Conservation (phyloP, 2,888 invertebrate species). For the Cynaeus angustus region DNA sequence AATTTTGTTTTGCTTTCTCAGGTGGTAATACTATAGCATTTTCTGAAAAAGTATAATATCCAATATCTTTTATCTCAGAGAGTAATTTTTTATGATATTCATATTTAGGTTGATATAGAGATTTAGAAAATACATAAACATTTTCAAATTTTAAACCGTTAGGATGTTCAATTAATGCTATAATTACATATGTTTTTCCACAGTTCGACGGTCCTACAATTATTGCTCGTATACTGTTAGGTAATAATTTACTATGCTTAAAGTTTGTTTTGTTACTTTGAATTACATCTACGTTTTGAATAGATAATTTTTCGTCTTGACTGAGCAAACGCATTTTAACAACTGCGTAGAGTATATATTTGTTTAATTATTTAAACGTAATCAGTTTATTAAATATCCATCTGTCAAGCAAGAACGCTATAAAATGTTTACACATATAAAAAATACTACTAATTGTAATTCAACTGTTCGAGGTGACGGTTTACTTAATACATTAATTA, state of each 20-base stretch:
- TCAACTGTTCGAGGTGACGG: slow-evolving; percentile 44
- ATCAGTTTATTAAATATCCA: slow-evolving; percentile 11
- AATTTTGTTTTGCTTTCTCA: slow-evolving; percentile 57
- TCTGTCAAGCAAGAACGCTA: slow-evolving; percentile 6
- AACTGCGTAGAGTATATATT: slow-evolving; percentile 27
- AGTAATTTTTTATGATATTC: slow-evolving; percentile 56
- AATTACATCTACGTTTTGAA: slow-evolving; percentile 32
- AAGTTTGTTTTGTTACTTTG: not conserved
- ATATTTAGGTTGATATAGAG: slow-evolving; percentile 62
- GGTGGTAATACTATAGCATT: slow-evolving; percentile 56
- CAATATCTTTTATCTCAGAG: slow-evolving; percentile 53
- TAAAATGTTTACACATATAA: slow-evolving; percentile 34
- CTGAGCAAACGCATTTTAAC: slow-evolving; percentile 33
- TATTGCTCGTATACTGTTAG: slow-evolving; percentile 57
- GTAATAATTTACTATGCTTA: slow-evolving; percentile 60
- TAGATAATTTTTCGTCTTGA: slow-evolving; percentile 32
- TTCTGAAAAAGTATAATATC: slow-evolving; percentile 55
- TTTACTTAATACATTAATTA: slow-evolving; percentile 49
- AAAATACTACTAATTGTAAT: not conserved
- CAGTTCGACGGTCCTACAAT: slow-evolving; percentile 65
- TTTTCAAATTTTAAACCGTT: slow-evolving; percentile 67
- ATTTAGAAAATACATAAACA: slow-evolving; percentile 65
- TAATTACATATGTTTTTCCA: slow-evolving; percentile 66
- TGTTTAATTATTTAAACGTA: slow-evolving; percentile 22
- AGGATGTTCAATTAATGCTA: slow-evolving; percentile 61